Evolutionary conservation across 2,113 vertebrate species (phyloP).

Genomic region (Chaetura pelagica): DNA sequence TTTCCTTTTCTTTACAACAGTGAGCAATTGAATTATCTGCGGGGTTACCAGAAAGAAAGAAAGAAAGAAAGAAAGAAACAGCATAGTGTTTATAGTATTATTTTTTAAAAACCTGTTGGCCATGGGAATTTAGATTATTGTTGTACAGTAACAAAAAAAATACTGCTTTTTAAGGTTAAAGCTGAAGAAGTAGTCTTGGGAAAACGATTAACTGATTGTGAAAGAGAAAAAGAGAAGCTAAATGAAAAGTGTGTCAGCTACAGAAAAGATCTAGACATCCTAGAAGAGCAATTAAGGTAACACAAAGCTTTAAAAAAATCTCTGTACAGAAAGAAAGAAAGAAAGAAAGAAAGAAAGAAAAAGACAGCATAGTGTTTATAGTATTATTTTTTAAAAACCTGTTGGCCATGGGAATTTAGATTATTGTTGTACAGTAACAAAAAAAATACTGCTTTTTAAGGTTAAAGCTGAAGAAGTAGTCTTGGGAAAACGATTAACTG

Average conservation of each 20-base stretch:
- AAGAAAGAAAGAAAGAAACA: background rate
- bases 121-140: background rate
- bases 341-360: no score
- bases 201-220: slow-evolving; percentile 80
- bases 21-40: background rate
- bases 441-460: slow-evolving; percentile 73
- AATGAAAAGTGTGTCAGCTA: slow-evolving; percentile 77
- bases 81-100: background rate
- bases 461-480: slow-evolving; percentile 83
- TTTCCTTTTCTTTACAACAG: background rate
- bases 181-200: slow-evolving; percentile 82
- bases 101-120: background rate
- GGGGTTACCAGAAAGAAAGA: background rate
- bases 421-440: background rate
- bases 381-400: background rate
- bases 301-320: background rate
- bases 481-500: slow-evolving; percentile 80
- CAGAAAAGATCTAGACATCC: slow-evolving; percentile 78
- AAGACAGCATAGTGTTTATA: background rate
- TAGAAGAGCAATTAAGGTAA: slow-evolving; percentile 83
- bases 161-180: slow-evolving; percentile 80
- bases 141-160: slow-evolving; percentile 23
- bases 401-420: background rate
- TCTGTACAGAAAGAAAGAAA: no score
- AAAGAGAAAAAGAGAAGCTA: slow-evolving; percentile 83